Evolutionary conservation across 1,140 invertebrate genomes (phyloP).

Genomic region (Callitettix versicolor): DNA sequence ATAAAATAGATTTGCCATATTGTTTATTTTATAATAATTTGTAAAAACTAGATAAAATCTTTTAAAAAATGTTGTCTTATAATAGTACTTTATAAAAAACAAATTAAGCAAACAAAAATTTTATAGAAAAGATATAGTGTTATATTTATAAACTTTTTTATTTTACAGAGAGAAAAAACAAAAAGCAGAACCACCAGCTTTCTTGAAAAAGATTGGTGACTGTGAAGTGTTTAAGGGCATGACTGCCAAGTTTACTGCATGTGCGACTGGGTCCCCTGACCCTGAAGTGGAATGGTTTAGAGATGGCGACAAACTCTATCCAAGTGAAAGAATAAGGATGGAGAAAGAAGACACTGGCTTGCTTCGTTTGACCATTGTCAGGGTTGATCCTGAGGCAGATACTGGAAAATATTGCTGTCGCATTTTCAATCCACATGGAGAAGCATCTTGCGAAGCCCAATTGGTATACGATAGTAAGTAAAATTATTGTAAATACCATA

Average conservation of each 20-base stretch:
- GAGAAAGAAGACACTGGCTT: conserved; percentile 72
- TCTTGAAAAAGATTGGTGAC: conserved; percentile 81
- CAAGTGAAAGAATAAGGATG: conserved; percentile 67
- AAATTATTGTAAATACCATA: no score
- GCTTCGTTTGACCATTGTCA: conserved; percentile 61
- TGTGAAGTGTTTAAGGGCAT: conserved; percentile 78
- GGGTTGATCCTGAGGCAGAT: conserved; percentile 59
- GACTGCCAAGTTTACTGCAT: conserved; percentile 84
- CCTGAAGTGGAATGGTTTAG: conserved; percentile 78
- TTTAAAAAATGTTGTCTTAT: no score
- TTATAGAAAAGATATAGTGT: no score
- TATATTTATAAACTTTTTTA: no score
- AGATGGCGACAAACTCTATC: conserved; percentile 65
- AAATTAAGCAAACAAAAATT: no score
- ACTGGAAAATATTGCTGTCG: conserved; percentile 71
- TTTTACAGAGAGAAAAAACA: conserved; percentile 55
- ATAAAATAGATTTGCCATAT: no score
- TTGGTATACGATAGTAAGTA: conserved; percentile 74
- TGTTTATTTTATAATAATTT: no score
- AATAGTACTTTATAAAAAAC: no score
- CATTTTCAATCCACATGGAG: conserved; percentile 73
- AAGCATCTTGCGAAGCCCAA: conserved; percentile 68
- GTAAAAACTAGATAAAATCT: no score
- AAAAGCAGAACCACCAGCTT: conserved; percentile 70
- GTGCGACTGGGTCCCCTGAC: conserved; percentile 71